Percentiles rank a stretch among this genome's conserved stretches.
These are phyloP conservation scores for Eupeodes corollae DNA, from an alignment of 1,140 invertebrate genomes.

Conservation along the genomic window DNA sequence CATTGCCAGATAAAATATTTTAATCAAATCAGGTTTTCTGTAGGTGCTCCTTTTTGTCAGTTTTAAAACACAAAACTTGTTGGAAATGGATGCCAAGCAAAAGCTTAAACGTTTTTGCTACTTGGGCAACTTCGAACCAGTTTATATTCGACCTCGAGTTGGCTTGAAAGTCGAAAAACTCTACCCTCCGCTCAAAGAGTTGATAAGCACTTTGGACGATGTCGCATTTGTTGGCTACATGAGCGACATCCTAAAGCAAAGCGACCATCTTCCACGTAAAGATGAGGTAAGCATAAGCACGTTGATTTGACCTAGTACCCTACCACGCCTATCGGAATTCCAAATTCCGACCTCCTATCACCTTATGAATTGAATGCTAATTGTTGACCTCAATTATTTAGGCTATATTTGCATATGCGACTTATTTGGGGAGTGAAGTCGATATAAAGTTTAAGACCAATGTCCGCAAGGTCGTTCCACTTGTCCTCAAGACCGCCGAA, in stretches of 20 bases:
- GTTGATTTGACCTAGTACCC: too few relatives aligned
- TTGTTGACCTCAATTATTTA: constrained; percentile 7
- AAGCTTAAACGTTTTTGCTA: constrained; percentile 24
- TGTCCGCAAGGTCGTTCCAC: constrained; percentile 12
- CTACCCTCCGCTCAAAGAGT: neutral
- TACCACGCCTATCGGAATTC: too few relatives aligned
- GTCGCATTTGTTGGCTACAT: constrained; percentile 1
- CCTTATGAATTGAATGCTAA: constrained; percentile 4
- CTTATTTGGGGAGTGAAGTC: constrained; percentile 12
- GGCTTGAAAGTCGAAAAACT: neutral
- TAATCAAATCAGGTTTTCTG: too few relatives aligned
- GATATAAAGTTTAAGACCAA: constrained; percentile 14
- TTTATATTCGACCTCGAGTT: constrained; percentile 9
- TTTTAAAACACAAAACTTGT: too few relatives aligned
- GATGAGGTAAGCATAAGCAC: constrained; percentile 17
- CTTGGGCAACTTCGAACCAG: constrained; percentile 20
- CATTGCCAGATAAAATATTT: too few relatives aligned
- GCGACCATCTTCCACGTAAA: constrained; percentile 10
- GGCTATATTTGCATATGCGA: constrained; percentile 16
- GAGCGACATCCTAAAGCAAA: neutral
- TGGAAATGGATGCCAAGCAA: neutral
- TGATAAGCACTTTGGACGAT: constrained; percentile 1
- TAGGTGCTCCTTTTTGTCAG: too few relatives aligned
- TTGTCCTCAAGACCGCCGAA: constrained; percentile 12
- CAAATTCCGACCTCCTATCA: neutral